Evolutionary conservation across 2,888 invertebrate species (phyloP).

Genomic region (Lycophotia porphyrea): DNA sequence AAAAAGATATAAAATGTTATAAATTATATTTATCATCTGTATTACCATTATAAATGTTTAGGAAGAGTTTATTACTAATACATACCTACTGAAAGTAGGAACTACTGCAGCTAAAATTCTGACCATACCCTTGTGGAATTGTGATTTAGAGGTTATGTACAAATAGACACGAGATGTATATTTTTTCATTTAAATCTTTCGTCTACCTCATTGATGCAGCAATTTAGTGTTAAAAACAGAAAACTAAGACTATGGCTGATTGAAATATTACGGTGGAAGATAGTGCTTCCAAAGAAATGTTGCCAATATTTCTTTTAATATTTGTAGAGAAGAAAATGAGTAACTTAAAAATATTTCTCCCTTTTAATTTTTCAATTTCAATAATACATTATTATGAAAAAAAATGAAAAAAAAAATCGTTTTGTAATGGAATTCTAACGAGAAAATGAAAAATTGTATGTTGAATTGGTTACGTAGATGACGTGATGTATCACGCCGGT

Average conservation of each 20-base stretch:
- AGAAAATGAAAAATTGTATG: too few relatives aligned
- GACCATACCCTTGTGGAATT: slow-evolving; percentile 67
- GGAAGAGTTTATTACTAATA: slow-evolving; percentile 45
- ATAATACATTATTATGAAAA: too few relatives aligned
- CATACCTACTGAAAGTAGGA: slow-evolving; percentile 50
- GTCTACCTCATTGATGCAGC: slow-evolving; percentile 76
- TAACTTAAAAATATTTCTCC: background rate
- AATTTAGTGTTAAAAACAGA: slow-evolving; percentile 56
- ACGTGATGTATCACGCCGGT: too few relatives aligned
- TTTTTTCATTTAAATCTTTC: slow-evolving; percentile 67
- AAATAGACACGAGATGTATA: slow-evolving; percentile 61
- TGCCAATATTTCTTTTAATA: slow-evolving; percentile 20
- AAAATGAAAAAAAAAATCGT: too few relatives aligned
- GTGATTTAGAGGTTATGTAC: slow-evolving; percentile 69
- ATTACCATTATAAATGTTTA: slow-evolving; percentile 48
- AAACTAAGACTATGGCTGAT: slow-evolving; percentile 35
- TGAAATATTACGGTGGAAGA: slow-evolving; percentile 30
- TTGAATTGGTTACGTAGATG: too few relatives aligned
- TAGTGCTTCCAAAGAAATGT: slow-evolving; percentile 55
- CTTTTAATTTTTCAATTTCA: background rate
- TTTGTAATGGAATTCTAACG: too few relatives aligned
- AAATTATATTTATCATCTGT: slow-evolving; percentile 38
- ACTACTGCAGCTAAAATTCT: slow-evolving; percentile 44
- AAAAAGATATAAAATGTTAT: slow-evolving; percentile 36
- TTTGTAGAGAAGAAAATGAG: background rate